A percentile compares a stretch with the other conserved stretches of the same genome.
phyloP scores from a whole-genome alignment of 2,113 vertebrate genomes.

The Nerophis lumbriciformis region DNA sequence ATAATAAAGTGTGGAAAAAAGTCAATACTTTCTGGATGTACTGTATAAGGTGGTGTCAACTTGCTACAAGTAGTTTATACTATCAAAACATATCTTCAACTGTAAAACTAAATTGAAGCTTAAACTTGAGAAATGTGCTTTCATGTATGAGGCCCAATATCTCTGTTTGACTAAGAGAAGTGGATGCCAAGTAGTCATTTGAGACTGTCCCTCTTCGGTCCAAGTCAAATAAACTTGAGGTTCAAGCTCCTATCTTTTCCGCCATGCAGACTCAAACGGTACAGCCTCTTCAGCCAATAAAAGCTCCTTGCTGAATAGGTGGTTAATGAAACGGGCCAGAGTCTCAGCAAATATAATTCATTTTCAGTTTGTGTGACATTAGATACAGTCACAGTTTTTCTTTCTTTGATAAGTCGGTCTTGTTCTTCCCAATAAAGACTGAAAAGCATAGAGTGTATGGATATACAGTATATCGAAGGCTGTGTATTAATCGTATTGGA shows the following conservation, averaged over 20 bases:
- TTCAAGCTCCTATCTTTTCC: constrained; percentile 32
- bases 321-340: constrained; percentile 42
- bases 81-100: constrained; percentile 31
- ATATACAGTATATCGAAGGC: no score
- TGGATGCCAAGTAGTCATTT: constrained; percentile 50
- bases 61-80: constrained; percentile 14
- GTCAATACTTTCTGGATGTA: no score
- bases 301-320: constrained; percentile 46
- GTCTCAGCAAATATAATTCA: constrained; percentile 22
- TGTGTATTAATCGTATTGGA: background rate
- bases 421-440: background rate
- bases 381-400: constrained; percentile 15
- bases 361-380: constrained; percentile 21
- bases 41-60: constrained; percentile 3
- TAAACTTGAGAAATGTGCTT: constrained; percentile 20
- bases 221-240: constrained; percentile 62
- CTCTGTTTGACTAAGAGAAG: constrained; percentile 40
- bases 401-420: background rate
- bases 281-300: constrained; percentile 47
- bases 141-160: constrained; percentile 24
- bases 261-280: constrained; percentile 44
- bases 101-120: constrained; percentile 27
- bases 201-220: constrained; percentile 35
- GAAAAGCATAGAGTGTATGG: no score
- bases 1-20: no score